A percentile compares a stretch with the other conserved stretches of the same genome.
Conservation (phyloP, 2,797 vertebrate genomes). For the Tenualosa ilisha region DNA sequence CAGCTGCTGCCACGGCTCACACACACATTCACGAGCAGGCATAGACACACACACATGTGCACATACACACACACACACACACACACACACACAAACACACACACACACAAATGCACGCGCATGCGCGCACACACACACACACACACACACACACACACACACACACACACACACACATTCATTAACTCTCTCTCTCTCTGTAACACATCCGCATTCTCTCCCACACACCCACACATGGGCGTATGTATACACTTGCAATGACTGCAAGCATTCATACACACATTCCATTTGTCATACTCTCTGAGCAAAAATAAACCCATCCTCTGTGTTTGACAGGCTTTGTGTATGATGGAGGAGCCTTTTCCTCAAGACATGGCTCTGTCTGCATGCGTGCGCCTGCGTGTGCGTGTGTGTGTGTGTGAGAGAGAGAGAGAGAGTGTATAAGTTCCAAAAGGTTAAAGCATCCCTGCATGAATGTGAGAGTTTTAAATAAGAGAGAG, state of each 20-base stretch:
- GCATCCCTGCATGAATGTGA: too few relatives aligned
- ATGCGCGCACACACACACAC: background rate
- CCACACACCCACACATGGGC: conserved; percentile 20
- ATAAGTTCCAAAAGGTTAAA: too few relatives aligned
- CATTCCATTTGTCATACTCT: conserved; percentile 27
- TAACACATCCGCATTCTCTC: conserved; percentile 30
- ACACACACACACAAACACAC: background rate
- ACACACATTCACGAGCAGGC: background rate
- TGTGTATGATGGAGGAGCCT: conserved; percentile 7
- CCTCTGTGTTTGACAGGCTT: conserved; percentile 6
- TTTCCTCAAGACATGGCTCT: background rate
- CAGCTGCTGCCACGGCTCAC: conserved; percentile 37
- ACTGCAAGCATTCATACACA: background rate
- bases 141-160: background rate
- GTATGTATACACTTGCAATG: background rate
- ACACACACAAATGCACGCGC: background rate
- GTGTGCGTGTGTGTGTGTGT: background rate
- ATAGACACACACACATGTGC: background rate
- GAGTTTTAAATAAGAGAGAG: too few relatives aligned
- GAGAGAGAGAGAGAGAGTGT: too few relatives aligned
- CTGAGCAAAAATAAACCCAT: background rate
- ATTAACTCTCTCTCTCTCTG: background rate
- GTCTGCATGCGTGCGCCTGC: background rate
- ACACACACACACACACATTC: background rate
- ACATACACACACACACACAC: background rate